Percentiles rank a stretch among this genome's conserved stretches.
phyloP scores from a whole-genome alignment of 2,888 invertebrate species.

The Pandemis heparana region DNA sequence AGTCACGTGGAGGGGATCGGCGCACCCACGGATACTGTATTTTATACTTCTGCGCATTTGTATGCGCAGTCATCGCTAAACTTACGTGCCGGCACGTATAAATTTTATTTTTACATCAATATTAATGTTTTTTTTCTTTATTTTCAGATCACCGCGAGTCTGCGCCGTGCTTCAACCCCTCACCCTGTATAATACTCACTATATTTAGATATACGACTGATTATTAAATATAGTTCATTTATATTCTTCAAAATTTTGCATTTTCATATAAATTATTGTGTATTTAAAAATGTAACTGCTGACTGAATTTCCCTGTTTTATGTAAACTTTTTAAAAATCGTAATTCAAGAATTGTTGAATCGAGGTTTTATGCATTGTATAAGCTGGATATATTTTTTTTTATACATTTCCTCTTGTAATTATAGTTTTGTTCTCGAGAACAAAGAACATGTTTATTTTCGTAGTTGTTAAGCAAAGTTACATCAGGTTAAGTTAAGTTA shows the following conservation, averaged over 20 bases:
- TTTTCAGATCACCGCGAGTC: slow-evolving; percentile 67
- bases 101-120: background rate
- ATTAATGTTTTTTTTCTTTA: slow-evolving; percentile 51
- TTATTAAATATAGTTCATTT: slow-evolving; percentile 64
- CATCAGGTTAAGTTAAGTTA: slow-evolving; percentile 60
- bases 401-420: background rate
- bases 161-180: slow-evolving; percentile 45
- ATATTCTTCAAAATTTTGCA: slow-evolving; percentile 76
- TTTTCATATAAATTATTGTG: slow-evolving; percentile 71
- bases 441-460: slow-evolving; percentile 16
- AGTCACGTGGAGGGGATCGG: too few relatives aligned
- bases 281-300: slow-evolving; percentile 36
- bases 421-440: slow-evolving; percentile 47
- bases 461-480: slow-evolving; percentile 51
- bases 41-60: too few relatives aligned
- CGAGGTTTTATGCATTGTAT: background rate
- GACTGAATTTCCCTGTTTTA: slow-evolving; percentile 1
- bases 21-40: too few relatives aligned
- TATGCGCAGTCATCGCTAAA: too few relatives aligned
- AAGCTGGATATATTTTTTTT: background rate
- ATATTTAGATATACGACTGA: slow-evolving; percentile 73
- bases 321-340: background rate
- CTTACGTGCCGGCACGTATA: too few relatives aligned
- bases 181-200: slow-evolving; percentile 71
- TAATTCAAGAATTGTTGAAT: background rate